Base-by-base conservation (phyloP, 2,113 vertebrate genomes). In the Crotalus viridis region DNA sequence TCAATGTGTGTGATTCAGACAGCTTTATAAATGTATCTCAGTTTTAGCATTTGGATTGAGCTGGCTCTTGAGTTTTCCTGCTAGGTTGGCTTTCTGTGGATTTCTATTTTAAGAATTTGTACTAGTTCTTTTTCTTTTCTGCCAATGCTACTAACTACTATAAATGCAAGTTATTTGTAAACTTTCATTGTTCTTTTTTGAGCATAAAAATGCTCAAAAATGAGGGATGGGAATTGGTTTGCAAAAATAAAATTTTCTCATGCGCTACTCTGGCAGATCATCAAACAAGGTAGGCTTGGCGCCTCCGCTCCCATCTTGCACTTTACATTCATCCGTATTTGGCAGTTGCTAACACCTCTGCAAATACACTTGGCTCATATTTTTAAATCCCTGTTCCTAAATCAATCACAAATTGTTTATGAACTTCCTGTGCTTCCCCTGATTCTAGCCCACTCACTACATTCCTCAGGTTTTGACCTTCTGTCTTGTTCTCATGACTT, bases 21-120 rank as follows among this genome's bases (percentile, higher is more conserved):
- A 2, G 28, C 13, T 69, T 17, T 69, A 69, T 69, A 17, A 69
- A 69, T 6, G 15, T 28, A 21, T 39, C 46, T 24, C 17, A 88
- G 10, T 89, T 39, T 46, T 48, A 28, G 51, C 10, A 52, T 59
- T 90, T 93, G 46, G 24, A 3, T 24, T n/a, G 46, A 85, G 13
- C 28, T 87, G 24, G 1, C 81, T 10, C 61, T 21, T 33, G 48
- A 39, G 55, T 7, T 3, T 90, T 90, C 81, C 28, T 4, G 48
- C 51, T 46, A 19, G 3, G 48, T 26, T 86, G 88, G 59, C 88
- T 10, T 88, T 89, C 59, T 52, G 28, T 64, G 1, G 1, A 56
- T 7, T 87, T 1, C 0, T 0, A 26, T 7, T 55, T 21, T n/a
- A 19, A 2, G 0, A 52, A 54, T 19, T 89, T 1, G 0, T 74